Percentiles rank a stretch among this genome's conserved stretches.
phyloP scores from a whole-genome alignment of 2,888 invertebrate species.

The Mayetiola destructor region DNA sequence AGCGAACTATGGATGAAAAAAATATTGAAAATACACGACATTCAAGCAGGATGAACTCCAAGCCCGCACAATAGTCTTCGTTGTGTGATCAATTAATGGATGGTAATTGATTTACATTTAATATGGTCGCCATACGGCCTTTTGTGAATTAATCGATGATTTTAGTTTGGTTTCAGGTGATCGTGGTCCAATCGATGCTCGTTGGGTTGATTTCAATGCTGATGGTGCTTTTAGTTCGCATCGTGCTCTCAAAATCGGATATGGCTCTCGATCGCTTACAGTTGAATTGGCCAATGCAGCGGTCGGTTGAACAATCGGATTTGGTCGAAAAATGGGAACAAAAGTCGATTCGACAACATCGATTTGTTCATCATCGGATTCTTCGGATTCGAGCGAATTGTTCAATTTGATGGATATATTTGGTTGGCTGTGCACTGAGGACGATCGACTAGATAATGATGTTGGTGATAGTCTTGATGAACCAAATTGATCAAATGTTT shows the following conservation, averaged over 20 bases:
- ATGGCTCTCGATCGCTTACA: constrained; percentile 22
- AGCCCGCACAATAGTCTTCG: no score
- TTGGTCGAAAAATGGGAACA: constrained; percentile 42
- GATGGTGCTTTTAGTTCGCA: constrained; percentile 48
- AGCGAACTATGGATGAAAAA: no score
- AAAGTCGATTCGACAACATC: constrained; percentile 64
- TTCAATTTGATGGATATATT: constrained; percentile 32
- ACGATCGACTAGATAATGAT: constrained; percentile 31
- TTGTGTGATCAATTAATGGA: no score
- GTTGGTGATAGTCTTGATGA: constrained; percentile 32
- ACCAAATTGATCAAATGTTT: constrained; percentile 18
- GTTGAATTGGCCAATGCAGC: constrained; percentile 18
- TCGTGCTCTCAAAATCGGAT: constrained; percentile 20
- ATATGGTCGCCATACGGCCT: constrained; percentile 63
- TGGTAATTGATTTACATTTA: no score
- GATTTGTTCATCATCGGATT: constrained; percentile 57
- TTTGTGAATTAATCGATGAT: constrained; percentile 41
- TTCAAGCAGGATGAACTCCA: no score
- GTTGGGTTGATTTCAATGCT: constrained; percentile 35
- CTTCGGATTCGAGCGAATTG: constrained; percentile 45
- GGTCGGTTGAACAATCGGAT: constrained; percentile 10
- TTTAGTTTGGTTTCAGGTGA: constrained; percentile 43
- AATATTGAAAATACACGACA: no score
- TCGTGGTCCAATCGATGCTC: constrained; percentile 19
- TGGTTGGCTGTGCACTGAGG: constrained; percentile 18